phyloP scores from a whole-genome alignment of 2,797 vertebrate species.

The Neopelma chrysocephalum region DNA sequence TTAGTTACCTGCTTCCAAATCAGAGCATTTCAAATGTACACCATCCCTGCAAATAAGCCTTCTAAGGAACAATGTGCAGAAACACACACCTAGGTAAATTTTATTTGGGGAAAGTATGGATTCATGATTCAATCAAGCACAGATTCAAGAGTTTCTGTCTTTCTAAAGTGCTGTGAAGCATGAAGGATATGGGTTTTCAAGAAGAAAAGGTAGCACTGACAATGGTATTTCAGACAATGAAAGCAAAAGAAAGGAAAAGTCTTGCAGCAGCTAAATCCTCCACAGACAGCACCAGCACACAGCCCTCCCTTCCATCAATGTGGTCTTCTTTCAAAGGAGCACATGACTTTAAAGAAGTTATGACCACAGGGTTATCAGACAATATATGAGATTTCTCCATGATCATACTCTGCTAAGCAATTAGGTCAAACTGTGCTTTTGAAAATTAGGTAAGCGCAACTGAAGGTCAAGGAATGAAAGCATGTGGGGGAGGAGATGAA shows the following conservation, averaged over 20 bases:
- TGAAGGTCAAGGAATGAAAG: slow-evolving; percentile 48
- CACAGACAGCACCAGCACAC: not conserved
- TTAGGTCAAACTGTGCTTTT: slow-evolving; percentile 53
- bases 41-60: not conserved
- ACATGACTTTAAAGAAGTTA: slow-evolving; percentile 17
- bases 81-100: not conserved
- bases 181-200: not conserved
- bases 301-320: not conserved
- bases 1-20: not conserved
- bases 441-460: slow-evolving; percentile 31
- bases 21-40: not conserved
- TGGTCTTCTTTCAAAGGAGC: not conserved
- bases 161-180: not conserved
- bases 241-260: not conserved
- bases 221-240: not conserved
- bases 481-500: not conserved
- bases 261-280: not conserved
- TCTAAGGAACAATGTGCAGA: not conserved
- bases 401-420: slow-evolving; percentile 58
- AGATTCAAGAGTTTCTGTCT: not conserved
- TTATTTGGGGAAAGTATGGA: not conserved
- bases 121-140: not conserved
- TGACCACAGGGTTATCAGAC: not conserved
- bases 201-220: not conserved
- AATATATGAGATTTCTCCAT: not conserved